These are phyloP conservation scores for Cerastis rubricosa DNA, from an alignment of 2,888 invertebrate species.

Conservation along the genomic window DNA sequence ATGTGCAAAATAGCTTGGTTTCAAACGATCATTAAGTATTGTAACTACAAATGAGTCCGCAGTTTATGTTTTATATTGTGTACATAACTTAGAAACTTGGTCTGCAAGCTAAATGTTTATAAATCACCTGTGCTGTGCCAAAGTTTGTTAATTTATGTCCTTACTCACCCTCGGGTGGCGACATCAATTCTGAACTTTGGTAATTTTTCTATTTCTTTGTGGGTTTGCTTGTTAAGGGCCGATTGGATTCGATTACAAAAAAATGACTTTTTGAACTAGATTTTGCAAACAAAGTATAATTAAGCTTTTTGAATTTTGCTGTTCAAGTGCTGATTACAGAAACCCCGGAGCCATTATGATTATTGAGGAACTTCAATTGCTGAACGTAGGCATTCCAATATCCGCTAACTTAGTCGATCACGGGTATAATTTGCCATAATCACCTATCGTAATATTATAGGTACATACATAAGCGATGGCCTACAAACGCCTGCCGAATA, in stretches of 20 bases:
- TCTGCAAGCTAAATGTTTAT: constrained; percentile 49
- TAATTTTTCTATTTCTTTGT: constrained; percentile 51
- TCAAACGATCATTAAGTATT: constrained; percentile 15
- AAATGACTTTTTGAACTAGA: constrained; percentile 1
- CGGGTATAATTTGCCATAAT: constrained; percentile 34
- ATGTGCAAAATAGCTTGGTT: background rate
- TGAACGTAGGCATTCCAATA: background rate
- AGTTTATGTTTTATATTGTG: constrained; percentile 24
- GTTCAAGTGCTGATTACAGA: constrained; percentile 12
- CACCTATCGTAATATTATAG: constrained; percentile 12
- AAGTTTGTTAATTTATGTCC: constrained; percentile 76
- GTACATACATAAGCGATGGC: constrained; percentile 1
- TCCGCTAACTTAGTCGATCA: constrained; percentile 5
- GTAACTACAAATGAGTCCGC: background rate
- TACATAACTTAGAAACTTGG: constrained; percentile 40
- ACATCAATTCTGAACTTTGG: constrained; percentile 60
- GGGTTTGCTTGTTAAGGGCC: constrained; percentile 20
- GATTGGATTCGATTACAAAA: constrained; percentile 23
- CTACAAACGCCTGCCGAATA: constrained; percentile 23
- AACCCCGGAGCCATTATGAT: constrained; percentile 1
- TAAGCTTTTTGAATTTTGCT: constrained; percentile 6
- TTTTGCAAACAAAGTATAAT: constrained; percentile 24
- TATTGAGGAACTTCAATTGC: background rate
- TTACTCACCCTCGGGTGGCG: constrained; percentile 54
- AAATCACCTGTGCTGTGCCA: constrained; percentile 65